These are phyloP conservation scores for Drosophila planitibia DNA, from an alignment of 2,888 invertebrate genomes.

Conservation along the genomic window DNA sequence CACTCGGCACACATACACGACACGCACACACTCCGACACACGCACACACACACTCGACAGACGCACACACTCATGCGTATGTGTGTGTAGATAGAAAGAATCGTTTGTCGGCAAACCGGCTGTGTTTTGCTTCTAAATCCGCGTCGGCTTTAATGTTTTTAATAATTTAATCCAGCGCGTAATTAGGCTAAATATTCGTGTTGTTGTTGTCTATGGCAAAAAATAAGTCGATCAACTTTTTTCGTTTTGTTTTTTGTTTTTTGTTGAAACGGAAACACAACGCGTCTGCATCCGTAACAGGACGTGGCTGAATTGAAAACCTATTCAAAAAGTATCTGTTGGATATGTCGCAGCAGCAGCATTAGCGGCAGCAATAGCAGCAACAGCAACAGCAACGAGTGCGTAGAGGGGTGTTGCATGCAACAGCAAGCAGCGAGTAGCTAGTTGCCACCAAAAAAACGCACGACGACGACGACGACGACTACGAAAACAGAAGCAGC, in stretches of 20 bases:
- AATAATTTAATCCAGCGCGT: conserved; percentile 84
- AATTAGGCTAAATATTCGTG: conserved; percentile 81
- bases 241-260: background rate
- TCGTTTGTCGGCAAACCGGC: conserved; percentile 44
- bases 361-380: conserved; percentile 13
- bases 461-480: conserved; percentile 44
- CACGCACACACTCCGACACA: conserved; percentile 12
- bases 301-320: conserved; percentile 83
- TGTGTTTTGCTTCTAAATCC: conserved; percentile 75
- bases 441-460: conserved; percentile 3
- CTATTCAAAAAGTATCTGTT: conserved; percentile 80
- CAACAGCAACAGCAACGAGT: conserved; percentile 37
- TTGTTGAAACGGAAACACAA: conserved; percentile 79
- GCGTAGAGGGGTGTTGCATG: conserved; percentile 7
- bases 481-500: conserved; percentile 24
- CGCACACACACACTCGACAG: conserved; percentile 20
- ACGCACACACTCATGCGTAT: conserved; percentile 11
- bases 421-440: conserved; percentile 46
- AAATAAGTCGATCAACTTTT: background rate
- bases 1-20: conserved; percentile 1
- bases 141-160: conserved; percentile 81
- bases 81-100: conserved; percentile 4
- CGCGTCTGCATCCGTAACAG: conserved; percentile 83
- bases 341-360: conserved; percentile 51
- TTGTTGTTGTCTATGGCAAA: conserved; percentile 1